phyloP scores from a whole-genome alignment of 2,888 invertebrate species.

The Orchesella flavescens region DNA sequence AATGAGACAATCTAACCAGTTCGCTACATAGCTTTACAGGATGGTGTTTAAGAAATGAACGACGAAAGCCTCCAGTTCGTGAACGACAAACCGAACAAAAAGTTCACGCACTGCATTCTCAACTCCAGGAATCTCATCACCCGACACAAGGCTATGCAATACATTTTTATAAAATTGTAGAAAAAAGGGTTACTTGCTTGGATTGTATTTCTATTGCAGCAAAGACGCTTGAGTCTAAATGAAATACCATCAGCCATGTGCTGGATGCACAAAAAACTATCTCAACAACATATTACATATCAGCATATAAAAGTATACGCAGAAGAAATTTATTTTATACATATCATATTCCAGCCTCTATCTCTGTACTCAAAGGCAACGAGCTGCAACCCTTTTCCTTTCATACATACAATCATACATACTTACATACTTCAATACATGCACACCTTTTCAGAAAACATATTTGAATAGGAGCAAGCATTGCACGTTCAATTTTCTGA shows the following conservation, averaged over 20 bases:
- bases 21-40: conserved; percentile 8
- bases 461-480: neutral
- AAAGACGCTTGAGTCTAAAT: conserved; percentile 19
- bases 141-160: conserved; percentile 12
- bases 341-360: neutral
- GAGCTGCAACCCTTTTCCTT: neutral
- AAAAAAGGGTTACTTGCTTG: conserved; percentile 19
- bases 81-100: neutral
- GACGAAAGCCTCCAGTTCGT: neutral
- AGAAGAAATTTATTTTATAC: neutral
- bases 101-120: conserved; percentile 17
- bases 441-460: neutral
- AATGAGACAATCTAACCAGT: conserved; percentile 5
- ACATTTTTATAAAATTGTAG: neutral
- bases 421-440: too few species aligned
- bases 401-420: too few species aligned
- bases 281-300: neutral
- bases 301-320: neutral
- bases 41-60: conserved; percentile 7
- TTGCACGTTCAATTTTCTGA: conserved; percentile 25
- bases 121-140: conserved; percentile 20
- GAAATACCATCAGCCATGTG: neutral
- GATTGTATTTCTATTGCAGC: conserved; percentile 7
- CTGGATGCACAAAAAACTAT: neutral
- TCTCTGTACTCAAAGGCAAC: too few species aligned